phyloP scores from a whole-genome alignment of 1,140 invertebrate genomes.

The Maniola jurtina region DNA sequence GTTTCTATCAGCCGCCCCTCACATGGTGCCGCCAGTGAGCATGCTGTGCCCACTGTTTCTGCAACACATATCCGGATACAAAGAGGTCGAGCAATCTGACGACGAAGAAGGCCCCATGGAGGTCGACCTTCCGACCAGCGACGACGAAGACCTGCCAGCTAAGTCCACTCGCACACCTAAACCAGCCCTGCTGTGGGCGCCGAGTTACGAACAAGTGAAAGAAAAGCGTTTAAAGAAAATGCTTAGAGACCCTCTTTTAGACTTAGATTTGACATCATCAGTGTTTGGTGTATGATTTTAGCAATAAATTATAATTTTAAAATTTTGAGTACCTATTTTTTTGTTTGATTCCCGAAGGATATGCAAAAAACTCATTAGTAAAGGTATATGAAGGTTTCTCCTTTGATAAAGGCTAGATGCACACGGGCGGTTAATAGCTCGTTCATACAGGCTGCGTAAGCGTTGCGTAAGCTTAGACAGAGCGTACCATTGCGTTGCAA shows the following conservation, averaged over 20 bases:
- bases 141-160: conserved; percentile 49
- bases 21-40: conserved; percentile 71
- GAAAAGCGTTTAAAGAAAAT: conserved; percentile 65
- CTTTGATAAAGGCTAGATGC: too few relatives aligned
- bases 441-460: too few relatives aligned
- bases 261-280: conserved; percentile 40
- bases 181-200: conserved; percentile 54
- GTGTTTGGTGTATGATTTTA: conserved; percentile 39
- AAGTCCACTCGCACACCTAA: conserved; percentile 41
- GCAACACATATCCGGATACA: conserved; percentile 60
- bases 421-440: too few relatives aligned
- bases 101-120: conserved; percentile 42
- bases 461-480: too few relatives aligned
- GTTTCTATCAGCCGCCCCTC: conserved; percentile 66
- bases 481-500: too few relatives aligned
- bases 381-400: too few relatives aligned
- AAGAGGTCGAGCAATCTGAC: conserved; percentile 41
- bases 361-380: background rate
- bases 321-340: background rate
- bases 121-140: conserved; percentile 43
- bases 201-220: conserved; percentile 59
- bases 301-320: background rate
- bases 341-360: background rate
- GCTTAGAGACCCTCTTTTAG: conserved; percentile 50
- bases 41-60: conserved; percentile 67